Evolutionary conservation across 2,888 invertebrate species (phyloP).

Genomic region (Dolomedes plantarius): DNA sequence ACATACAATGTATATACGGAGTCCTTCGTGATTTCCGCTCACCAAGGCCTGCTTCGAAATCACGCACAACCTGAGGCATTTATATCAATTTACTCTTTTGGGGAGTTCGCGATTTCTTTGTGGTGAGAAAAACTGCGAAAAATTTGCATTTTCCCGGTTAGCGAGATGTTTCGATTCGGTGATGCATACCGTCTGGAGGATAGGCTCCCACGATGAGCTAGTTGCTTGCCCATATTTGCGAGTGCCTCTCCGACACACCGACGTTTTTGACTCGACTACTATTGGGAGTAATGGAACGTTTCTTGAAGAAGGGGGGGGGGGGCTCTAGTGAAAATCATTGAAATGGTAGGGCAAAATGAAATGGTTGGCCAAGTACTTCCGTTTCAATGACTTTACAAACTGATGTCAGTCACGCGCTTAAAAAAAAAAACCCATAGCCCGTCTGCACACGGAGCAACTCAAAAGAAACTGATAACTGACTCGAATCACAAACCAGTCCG

Average conservation of each 20-base stretch:
- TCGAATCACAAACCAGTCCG: too few relatives aligned
- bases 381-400: too few relatives aligned
- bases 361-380: too few relatives aligned
- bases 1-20: too few relatives aligned
- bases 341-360: too few relatives aligned
- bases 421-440: too few relatives aligned
- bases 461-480: too few relatives aligned
- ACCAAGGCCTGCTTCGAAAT: background rate
- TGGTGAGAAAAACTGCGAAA: background rate
- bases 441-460: too few relatives aligned
- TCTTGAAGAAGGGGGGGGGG: background rate
- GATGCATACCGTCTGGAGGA: constrained; percentile 7
- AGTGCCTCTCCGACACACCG: background rate
- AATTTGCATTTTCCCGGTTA: background rate
- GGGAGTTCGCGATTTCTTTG: background rate
- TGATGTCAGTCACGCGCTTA: too few relatives aligned
- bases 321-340: too few relatives aligned
- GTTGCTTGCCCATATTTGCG: background rate
- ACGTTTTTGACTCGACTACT: too few relatives aligned
- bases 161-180: background rate
- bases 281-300: background rate
- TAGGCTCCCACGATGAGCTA: background rate
- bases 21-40: background rate
- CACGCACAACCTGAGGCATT: background rate
- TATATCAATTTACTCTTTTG: background rate